Conservation (phyloP, 2,797 vertebrate species). For the Hybognathus amarus region DNA sequence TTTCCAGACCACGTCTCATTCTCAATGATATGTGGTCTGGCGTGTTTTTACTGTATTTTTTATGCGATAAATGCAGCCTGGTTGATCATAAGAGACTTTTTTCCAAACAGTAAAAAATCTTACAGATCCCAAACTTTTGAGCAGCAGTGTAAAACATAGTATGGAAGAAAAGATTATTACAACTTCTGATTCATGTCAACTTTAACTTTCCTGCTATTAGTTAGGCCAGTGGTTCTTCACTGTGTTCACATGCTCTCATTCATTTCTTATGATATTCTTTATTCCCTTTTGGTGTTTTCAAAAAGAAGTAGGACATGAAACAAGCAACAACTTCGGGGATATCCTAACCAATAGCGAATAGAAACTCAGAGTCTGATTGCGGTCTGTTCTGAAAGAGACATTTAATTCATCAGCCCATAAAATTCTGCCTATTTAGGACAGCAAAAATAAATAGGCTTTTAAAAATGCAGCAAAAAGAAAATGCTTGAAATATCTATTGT, state of each 20-base stretch:
- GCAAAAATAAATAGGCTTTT: background rate
- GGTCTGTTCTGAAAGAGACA: background rate
- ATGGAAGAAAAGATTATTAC: background rate
- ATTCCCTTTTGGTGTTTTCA: slow-evolving; percentile 15
- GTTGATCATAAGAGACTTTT: too few species aligned
- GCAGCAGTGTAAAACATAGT: background rate
- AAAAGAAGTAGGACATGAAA: slow-evolving; percentile 32
- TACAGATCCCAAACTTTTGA: too few species aligned
- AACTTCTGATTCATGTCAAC: background rate
- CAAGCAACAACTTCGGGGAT: slow-evolving; percentile 10
- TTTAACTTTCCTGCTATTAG: background rate
- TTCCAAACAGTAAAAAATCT: too few species aligned
- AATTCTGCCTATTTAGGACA: background rate
- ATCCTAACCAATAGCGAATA: background rate
- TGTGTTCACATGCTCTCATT: slow-evolving; percentile 21
- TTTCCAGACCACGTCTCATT: too few species aligned
- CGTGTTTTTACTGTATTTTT: too few species aligned
- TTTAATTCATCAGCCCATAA: background rate
- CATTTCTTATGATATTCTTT: slow-evolving; percentile 10
- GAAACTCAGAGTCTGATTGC: background rate
- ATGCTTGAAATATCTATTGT: slow-evolving; percentile 1
- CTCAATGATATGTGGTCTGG: too few species aligned
- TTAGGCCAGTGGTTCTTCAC: background rate
- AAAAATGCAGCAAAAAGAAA: background rate
- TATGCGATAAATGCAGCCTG: too few species aligned